phyloP scores from a whole-genome alignment of 2,888 invertebrate genomes.

The Nymphalis polychloros region DNA sequence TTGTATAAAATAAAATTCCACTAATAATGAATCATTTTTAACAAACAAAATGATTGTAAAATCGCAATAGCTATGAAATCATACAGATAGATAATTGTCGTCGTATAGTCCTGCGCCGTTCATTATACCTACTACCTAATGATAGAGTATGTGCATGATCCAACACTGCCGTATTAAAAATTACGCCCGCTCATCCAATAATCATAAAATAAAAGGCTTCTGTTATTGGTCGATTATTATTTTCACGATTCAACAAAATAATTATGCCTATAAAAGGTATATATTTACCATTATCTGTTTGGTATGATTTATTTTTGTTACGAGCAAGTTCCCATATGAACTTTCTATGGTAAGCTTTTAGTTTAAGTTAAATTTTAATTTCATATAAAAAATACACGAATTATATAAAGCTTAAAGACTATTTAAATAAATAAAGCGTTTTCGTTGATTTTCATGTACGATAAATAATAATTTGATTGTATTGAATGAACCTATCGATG shows the following conservation, averaged over 20 bases:
- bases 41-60: slow-evolving; percentile 11
- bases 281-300: too few species aligned
- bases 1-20: slow-evolving; percentile 19
- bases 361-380: too few species aligned
- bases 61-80: slow-evolving; percentile 19
- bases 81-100: slow-evolving; percentile 24
- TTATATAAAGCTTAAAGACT: too few species aligned
- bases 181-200: slow-evolving; percentile 2
- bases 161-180: slow-evolving; percentile 12
- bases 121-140: slow-evolving; percentile 24
- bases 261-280: too few species aligned
- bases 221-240: slow-evolving; percentile 6
- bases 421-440: too few species aligned
- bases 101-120: slow-evolving; percentile 14
- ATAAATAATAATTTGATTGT: too few species aligned
- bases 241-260: not conserved
- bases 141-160: slow-evolving; percentile 18
- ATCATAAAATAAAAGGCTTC: slow-evolving; percentile 4
- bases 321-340: too few species aligned
- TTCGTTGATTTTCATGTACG: too few species aligned
- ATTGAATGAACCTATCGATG: too few species aligned
- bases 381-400: too few species aligned
- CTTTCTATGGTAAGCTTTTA: too few species aligned
- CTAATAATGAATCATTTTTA: slow-evolving; percentile 12
- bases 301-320: too few species aligned